Evolutionary conservation across 2,113 vertebrate species (phyloP), one percentile per base, ranked within the genome.

Genomic region (Calypte anna): DNA sequence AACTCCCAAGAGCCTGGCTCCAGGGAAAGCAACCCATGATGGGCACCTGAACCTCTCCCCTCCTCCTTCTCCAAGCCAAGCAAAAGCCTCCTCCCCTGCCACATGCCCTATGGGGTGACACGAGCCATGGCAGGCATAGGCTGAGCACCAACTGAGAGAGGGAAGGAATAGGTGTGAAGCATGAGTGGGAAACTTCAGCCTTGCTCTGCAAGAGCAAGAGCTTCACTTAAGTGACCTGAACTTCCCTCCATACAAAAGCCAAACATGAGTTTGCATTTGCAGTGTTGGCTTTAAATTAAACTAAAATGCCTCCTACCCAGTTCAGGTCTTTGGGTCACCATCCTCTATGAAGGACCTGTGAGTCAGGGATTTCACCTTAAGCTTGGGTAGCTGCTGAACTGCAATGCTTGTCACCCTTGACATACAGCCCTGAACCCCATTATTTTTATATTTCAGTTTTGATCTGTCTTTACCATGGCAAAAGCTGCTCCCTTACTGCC

Each of bases 81-180:
- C 18, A 86, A 67, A 88, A 51, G 12, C 31, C 36, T 50, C 17
- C 40, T 86, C 5, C 12, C 18, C 15, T 55, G 31, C 14, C 40
- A 53, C 0, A 0, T 66, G 30, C 27, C 36, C 36, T 44, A 2
- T 3, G 10, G 17, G n/a, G 23, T 36, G 33, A 48, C 25, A 44
- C 28, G 36, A 75, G 25, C 7, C 33, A 20, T 4, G 13, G 14
- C 22, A 80, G 27, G 38, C 30, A 48, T 0, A 1, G 53, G 61
- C 48, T 83, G 43, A 84, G 36, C 14, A n/a, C 43, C 19, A 0
- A 7, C 27, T 40, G 46, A 64, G 14, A 31, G 30, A 0, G 0
- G 57, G n/a, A 61, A 90, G 53, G 54, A 55, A 87, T n/a, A 0
- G 0, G 5, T 40, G 15, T 10, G 8, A 28, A 12, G 14, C 50